Evolutionary conservation across 2,888 invertebrate species (phyloP).

Genomic region (Siphonodentalium dalli): DNA sequence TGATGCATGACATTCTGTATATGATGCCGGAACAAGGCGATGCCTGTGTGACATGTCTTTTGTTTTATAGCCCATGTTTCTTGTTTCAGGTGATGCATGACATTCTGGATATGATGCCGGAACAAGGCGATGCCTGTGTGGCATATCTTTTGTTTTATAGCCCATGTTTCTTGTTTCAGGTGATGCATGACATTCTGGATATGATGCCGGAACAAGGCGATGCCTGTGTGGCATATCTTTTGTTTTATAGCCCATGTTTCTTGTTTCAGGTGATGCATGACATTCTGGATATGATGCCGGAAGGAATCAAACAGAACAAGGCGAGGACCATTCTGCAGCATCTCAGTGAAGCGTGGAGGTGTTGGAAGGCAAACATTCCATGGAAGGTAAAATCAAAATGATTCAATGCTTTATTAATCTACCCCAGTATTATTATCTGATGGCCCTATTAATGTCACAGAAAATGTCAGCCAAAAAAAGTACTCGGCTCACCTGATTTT

Average conservation of each 20-base stretch:
- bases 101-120: constrained; percentile 99
- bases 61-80: no score
- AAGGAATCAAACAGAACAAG: constrained; percentile 99
- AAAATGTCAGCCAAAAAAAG: no score
- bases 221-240: no score
- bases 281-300: constrained; percentile 99
- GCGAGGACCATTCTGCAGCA: constrained; percentile 98
- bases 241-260: not conserved
- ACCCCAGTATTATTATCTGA: no score
- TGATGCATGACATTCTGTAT: constrained; percentile 94
- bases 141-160: no score
- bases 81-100: constrained; percentile 78
- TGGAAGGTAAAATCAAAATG: constrained; percentile 99
- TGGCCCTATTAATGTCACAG: no score
- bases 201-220: constrained; percentile 99
- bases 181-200: constrained; percentile 94
- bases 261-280: constrained; percentile 75
- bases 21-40: constrained; percentile 99
- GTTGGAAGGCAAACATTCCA: constrained; percentile 99
- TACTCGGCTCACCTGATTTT: no score
- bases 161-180: constrained; percentile 38
- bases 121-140: no score
- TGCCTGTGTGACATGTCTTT: no score
- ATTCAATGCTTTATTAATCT: no score
- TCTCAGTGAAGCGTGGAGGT: constrained; percentile 98